Base-by-base conservation (phyloP, 2,888 invertebrate genomes). In the Rhagonycha lutea region DNA sequence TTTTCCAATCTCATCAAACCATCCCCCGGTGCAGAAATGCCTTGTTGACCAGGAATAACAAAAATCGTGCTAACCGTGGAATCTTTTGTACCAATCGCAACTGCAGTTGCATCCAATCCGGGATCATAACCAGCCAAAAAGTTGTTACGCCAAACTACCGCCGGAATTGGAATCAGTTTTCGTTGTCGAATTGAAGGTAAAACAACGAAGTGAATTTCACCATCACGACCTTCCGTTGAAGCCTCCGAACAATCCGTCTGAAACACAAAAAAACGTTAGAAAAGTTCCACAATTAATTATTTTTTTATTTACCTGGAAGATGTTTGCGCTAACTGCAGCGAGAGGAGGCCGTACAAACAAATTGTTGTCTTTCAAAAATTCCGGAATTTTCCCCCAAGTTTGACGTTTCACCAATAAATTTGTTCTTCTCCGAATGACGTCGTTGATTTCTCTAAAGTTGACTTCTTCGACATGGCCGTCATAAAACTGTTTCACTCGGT, bases 71-170 rank as follows among this genome's bases (percentile, higher is more conserved):
- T 95, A 0, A 96, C 90, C 0, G 93, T 89, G 70, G 94, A 92
- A 78, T 92, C 92, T 28, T 91, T 90, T 29, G 91, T 91, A 10
- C 95, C 95, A 70, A 96, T 88, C 9, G 95, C 93, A 4, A 95
- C 93, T 1, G 94, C 94, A 0, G 96, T 96, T 0, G 95, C 96
- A 83, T 96, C 96, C 47, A 96, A 87, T 47, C 92, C 92, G 0
- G 95, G 94, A 81, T 96, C 96, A 84, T 96, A 96, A 10, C 96
- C 96, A 1, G 96, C 96, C 24, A 95, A 88, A 81, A 96, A 95
- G 9, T 93, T 94, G 7, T 89, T 89, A 80, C 92, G 91, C 88
- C 93, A 96, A 0, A 96, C 93, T 0, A 93, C 94, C 0, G 96
- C 95, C 0, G 96, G 96, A 4, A 96, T 93, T 0, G 95, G 95